phyloP scores from a whole-genome alignment of 2,888 invertebrate genomes.

The Aleiodes leptofemur region DNA sequence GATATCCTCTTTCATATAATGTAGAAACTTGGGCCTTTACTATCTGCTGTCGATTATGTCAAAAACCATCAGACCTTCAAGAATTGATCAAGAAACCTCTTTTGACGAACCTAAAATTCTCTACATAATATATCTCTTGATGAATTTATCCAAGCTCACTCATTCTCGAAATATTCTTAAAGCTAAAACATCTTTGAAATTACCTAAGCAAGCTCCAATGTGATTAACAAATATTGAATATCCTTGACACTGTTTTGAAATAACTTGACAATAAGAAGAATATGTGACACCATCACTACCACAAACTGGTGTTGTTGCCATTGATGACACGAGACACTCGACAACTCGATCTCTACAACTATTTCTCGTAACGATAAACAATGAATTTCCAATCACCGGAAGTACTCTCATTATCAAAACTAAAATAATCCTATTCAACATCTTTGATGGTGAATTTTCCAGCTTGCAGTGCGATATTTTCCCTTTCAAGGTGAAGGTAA shows the following conservation, averaged over 20 bases:
- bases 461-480: no score
- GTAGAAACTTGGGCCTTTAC: no score
- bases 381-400: neutral
- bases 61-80: no score
- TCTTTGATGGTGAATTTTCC: no score
- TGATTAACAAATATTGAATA: neutral
- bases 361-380: conserved; percentile 1
- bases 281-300: conserved; percentile 7
- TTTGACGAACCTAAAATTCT: no score
- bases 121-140: no score
- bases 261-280: conserved; percentile 5
- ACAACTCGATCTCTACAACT: neutral
- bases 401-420: neutral
- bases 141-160: no score
- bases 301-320: neutral
- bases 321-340: conserved; percentile 3
- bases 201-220: conserved; percentile 5
- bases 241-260: conserved; percentile 10
- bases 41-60: no score
- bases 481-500: no score
- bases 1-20: no score
- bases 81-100: no score
- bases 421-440: neutral
- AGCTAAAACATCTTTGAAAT: neutral
- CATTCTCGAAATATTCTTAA: no score